Base-by-base conservation (phyloP, 2,113 vertebrate species). In the Cynoglossus semilaevis region DNA sequence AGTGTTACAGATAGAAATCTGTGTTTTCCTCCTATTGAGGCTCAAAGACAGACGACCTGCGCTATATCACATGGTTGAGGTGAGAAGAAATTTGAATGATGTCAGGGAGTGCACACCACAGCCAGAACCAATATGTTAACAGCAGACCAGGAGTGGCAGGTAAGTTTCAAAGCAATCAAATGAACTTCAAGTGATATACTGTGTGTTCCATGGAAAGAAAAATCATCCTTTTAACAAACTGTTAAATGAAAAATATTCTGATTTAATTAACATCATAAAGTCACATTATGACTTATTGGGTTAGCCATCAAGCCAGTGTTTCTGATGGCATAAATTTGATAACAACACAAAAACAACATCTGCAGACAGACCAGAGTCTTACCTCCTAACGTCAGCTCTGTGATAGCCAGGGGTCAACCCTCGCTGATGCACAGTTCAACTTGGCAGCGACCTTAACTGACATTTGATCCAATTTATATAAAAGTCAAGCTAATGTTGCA, bases 1-100 rank as follows among this genome's bases (percentile, higher is more conserved):
- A 86, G 62, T 70, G 72, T 88, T 88, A 85, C 74, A 79, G 83
- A 89, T 90, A 85, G 76, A 81, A 84, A 88, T 88, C 80, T 74
- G 47, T 88, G 82, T 88, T 88, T 84, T 72, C 48, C 53, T 79
- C 70, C 74, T 74, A 62, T 73, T 72, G 68, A 76, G 72, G 69
- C 70, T 57, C 70, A 73, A 85, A 85, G 76, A 85, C 66, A 61
- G 59, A 67, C 61, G 49, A 65, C 61, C 63, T 60, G 44, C 10
- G 65, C 70, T 51, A 61, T 85, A 76, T 84, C 82, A 79, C 85
- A 78, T 84, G 81, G 84, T 79, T 85, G 83, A 88, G 76, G 84
- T 83, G 83, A 75, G 72, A 79, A 83, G 57, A 67, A 73, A 85
- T 89, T 78, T 77, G 69, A 84, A 84, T 87, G 69, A 81, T 84